Base-by-base conservation (phyloP, 2,888 invertebrate species). In the Aphodius granarius region DNA sequence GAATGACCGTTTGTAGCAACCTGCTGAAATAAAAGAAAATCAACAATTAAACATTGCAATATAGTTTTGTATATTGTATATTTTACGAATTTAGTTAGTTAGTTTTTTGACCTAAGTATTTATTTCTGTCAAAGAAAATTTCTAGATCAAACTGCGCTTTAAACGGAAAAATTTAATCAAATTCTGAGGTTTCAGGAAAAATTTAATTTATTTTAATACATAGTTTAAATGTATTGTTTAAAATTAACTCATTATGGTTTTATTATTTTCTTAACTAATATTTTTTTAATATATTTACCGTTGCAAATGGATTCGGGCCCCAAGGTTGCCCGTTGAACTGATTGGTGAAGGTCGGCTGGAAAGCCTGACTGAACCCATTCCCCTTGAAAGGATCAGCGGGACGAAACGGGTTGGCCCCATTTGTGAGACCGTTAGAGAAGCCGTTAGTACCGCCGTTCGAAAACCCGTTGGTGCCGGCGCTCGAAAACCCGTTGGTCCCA, bases 1-100 rank as follows among this genome's bases (percentile, higher is more conserved):
- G 90, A 89, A 84, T 88, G 89, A 81, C 88, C 83, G 71, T 83
- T 83, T 43, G 85, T 80, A 70, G 86, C 86, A 75, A 87, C 83
- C 85, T 88, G 83, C 70, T 88, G n/a, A n/a, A n/a, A n/a, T n/a
- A 85, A 81, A 83, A 80, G 78, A 82, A 82, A 79, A 64, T 17
- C 68, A 20, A 23, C 43, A 71, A 70, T 73, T 9, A 66, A 15
- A 5, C 3, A 73, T 15, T 72, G 66, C 62, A 68, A 66, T 64
- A 43, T n/a, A n/a, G n/a, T n/a, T n/a, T n/a, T n/a, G n/a, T n/a
- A n/a, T n/a, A n/a, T n/a, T n/a, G n/a, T n/a, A n/a, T n/a, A n/a
- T n/a, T n/a, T n/a, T n/a, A n/a, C n/a, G n/a, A n/a, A n/a, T n/a
- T n/a, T n/a, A n/a, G n/a, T n/a, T n/a, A n/a, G n/a, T n/a, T n/a